Conservation (phyloP, 2,797 vertebrate species). For the Loris lydekkerianus region DNA sequence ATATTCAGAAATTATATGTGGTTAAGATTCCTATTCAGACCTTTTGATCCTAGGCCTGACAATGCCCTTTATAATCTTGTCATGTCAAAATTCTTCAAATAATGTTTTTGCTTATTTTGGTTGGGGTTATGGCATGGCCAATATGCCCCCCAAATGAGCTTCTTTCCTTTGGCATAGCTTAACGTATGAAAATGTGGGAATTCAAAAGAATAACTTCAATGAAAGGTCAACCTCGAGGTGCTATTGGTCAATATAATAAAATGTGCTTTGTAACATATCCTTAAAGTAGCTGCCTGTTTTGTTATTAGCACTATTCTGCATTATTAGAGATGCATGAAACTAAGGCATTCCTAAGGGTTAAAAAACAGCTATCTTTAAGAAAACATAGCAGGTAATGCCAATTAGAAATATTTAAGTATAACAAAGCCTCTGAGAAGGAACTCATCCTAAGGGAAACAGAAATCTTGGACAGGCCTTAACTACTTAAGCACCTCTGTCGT, state of each 20-base stretch:
- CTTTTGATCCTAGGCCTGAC: background rate
- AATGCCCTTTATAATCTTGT: background rate
- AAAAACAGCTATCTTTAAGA: background rate
- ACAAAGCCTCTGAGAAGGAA: background rate
- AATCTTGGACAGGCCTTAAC: background rate
- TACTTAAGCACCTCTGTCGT: background rate
- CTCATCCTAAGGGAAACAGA: background rate
- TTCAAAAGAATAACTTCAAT: background rate
- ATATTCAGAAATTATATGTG: background rate
- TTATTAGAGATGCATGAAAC: background rate
- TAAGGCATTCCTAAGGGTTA: background rate
- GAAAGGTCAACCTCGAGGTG: background rate
- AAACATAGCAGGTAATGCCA: background rate
- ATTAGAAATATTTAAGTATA: background rate
- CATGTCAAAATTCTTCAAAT: background rate
- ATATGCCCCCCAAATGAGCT: background rate
- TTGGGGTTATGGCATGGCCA: background rate
- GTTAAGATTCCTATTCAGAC: background rate
- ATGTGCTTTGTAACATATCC: background rate
- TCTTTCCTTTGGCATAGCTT: background rate
- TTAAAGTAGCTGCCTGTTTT: background rate
- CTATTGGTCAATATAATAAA: background rate
- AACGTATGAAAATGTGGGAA: background rate
- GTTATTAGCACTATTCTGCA: background rate
- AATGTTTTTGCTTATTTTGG: background rate